Percentiles rank a stretch among this genome's conserved stretches.
Conservation (phyloP, 2,888 invertebrate species). For the Agriopis marginaria region DNA sequence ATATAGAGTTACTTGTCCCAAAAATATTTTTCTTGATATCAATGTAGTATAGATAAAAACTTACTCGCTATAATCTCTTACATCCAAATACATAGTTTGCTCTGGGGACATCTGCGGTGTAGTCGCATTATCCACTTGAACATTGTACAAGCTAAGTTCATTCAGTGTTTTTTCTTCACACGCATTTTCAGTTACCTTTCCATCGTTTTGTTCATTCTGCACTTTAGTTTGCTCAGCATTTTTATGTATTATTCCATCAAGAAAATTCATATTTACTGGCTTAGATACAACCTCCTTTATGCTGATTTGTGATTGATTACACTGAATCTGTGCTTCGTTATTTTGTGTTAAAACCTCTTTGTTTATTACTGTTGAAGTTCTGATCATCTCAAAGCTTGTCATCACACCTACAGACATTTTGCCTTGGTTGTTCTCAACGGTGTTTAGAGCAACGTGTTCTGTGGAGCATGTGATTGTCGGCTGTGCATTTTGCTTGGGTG, state of each 20-base stretch:
- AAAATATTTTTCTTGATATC: neutral
- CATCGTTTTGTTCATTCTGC: constrained; percentile 11
- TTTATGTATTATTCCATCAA: constrained; percentile 75
- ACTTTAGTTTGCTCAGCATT: constrained; percentile 34
- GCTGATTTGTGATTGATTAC: constrained; percentile 76
- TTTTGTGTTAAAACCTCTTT: constrained; percentile 71
- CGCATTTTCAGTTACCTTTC: constrained; percentile 47
- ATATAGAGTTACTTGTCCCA: neutral
- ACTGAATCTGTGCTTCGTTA: constrained; percentile 73
- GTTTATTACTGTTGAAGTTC: constrained; percentile 79
- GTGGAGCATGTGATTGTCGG: constrained; percentile 61
- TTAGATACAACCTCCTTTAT: constrained; percentile 74
- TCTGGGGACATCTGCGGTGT: constrained; percentile 81
- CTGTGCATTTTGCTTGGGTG: constrained; percentile 54
- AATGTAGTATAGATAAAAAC: constrained; percentile 44
- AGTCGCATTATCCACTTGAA: constrained; percentile 79
- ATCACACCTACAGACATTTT: constrained; percentile 90
- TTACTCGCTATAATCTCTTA: constrained; percentile 82
- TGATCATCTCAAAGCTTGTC: constrained; percentile 89
- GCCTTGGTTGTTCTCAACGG: constrained; percentile 70
- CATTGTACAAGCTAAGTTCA: constrained; percentile 79
- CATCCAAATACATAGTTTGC: constrained; percentile 78
- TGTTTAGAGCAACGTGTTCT: constrained; percentile 67
- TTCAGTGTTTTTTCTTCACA: constrained; percentile 76
- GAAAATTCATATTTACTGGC: constrained; percentile 71